These are phyloP conservation scores for Homarus americanus DNA, from an alignment of 1,140 invertebrate species.

Conservation along the genomic window DNA sequence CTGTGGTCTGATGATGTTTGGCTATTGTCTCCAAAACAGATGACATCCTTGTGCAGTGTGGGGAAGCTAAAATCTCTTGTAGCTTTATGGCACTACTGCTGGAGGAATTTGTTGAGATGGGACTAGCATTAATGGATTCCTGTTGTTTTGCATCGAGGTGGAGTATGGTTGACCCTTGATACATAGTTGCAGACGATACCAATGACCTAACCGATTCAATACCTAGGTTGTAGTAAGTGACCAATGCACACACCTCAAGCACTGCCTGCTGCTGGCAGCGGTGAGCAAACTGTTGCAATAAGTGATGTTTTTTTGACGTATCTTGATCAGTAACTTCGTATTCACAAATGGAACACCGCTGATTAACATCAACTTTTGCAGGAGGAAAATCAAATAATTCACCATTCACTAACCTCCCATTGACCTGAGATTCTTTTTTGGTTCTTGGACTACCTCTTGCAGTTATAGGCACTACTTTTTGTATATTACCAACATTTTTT, in stretches of 20 bases:
- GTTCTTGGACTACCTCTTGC: conserved; percentile 10
- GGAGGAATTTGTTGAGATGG: neutral
- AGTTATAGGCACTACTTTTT: conserved; percentile 6
- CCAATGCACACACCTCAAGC: conserved; percentile 55
- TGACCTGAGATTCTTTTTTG: conserved; percentile 22
- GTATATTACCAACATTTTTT: conserved; percentile 8
- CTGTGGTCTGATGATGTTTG: conserved; percentile 37
- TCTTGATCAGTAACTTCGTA: conserved; percentile 42
- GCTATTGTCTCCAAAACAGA: conserved; percentile 53
- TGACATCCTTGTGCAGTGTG: conserved; percentile 49
- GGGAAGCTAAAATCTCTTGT: conserved; percentile 48
- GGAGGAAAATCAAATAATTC: conserved; percentile 15
- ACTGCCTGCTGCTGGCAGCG: conserved; percentile 57
- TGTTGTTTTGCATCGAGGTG: conserved; percentile 50
- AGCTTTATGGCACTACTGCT: conserved; percentile 42
- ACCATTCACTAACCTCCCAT: conserved; percentile 34
- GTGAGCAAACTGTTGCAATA: conserved; percentile 43
- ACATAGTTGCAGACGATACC: conserved; percentile 35
- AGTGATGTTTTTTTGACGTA: conserved; percentile 29
- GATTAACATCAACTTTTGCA: conserved; percentile 8
- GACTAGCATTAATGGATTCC: neutral
- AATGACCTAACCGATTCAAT: conserved; percentile 48
- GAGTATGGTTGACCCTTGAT: conserved; percentile 37
- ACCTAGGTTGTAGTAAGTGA: conserved; percentile 54
- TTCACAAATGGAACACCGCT: conserved; percentile 44